Evolutionary conservation across 2,888 invertebrate genomes (phyloP).

Genomic region (Tanytarsus gracilentus): DNA sequence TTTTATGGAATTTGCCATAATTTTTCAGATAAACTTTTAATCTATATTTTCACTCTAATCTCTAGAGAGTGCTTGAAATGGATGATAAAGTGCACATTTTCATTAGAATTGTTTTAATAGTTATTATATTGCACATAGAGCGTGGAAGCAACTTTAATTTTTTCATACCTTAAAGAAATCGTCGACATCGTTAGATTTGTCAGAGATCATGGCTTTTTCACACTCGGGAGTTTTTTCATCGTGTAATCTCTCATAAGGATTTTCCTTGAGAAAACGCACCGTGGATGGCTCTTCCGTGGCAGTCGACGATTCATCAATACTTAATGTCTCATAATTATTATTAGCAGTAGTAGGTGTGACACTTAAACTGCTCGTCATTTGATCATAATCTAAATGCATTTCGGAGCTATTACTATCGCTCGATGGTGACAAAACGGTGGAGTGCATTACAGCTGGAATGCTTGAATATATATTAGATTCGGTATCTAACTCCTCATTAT

Average conservation of each 20-base stretch:
- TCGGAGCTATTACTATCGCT: conserved; percentile 40
- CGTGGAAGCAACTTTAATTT: conserved; percentile 12
- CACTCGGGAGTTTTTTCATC: conserved; percentile 37
- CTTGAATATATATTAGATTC: conserved; percentile 35
- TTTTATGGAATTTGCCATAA: too few species aligned
- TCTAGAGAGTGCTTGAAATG: not conserved
- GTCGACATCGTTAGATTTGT: conserved; percentile 37
- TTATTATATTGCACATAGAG: conserved; percentile 3
- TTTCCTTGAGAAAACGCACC: conserved; percentile 62
- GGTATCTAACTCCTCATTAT: conserved; percentile 33
- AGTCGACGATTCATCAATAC: conserved; percentile 56
- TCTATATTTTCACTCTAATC: too few species aligned
- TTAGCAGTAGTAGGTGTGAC: conserved; percentile 48
- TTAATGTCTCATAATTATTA: conserved; percentile 71
- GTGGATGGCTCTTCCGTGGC: conserved; percentile 67
- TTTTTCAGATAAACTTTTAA: too few species aligned
- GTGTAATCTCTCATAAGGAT: conserved; percentile 58
- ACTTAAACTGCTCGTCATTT: conserved; percentile 40
- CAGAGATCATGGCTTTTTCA: conserved; percentile 24
- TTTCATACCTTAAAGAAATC: conserved; percentile 44
- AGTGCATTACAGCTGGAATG: conserved; percentile 33
- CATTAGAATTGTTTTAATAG: not conserved
- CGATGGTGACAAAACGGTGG: conserved; percentile 31
- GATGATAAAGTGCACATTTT: not conserved
- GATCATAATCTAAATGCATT: conserved; percentile 48